Base-by-base conservation (phyloP, 37 sponge, comb jelly and placozoan genomes). In the Cladorhizidae sp. region DNA sequence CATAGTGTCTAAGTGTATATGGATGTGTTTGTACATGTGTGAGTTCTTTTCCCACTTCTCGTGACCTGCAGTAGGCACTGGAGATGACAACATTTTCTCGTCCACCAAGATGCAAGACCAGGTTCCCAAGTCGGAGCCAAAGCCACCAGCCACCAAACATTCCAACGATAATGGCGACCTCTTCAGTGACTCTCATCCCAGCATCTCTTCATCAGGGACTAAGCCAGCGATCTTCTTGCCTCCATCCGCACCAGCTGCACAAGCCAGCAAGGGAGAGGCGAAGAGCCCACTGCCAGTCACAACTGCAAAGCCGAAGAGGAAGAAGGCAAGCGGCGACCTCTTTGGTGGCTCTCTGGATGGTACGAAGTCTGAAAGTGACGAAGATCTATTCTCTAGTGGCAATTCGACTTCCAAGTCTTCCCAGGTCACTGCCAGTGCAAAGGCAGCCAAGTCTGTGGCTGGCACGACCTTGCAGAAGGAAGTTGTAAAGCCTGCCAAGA, bases 331-430 rank as follows among this genome's bases (percentile, higher is more conserved):
- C 18, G 52, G 52, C 15, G 67, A 73, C 23, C 72, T 78, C 1
- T 85, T 85, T 71, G 75, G 42, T 18, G 64, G 64, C 36, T 40
- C 78, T 45, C 64, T 1, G 31, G n/a, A n/a, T n/a, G n/a, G n/a
- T n/a, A n/a, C n/a, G n/a, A 45, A 41, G 64, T 1, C 64, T 17
- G 72, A 71, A 0, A 25, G 57, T 12, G 73, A 61, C 1, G 73
- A 81, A 0, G 63, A 81, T 28, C 15, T 72, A 22, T 72, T 72
- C 36, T 38, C 64, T 6, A 7, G 32, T 3, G 54, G 74, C 74
- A 23, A 12, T 21, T 25, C 45, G 6, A 36, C 57, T 28, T 33
- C 54, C 31, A 74, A 74, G 11, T 54, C 79, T 50, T 3, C 67
- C 25, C 9, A 51, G 1, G 26, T 14, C 2, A 2, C 43, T 2